Conservation (phyloP, 2,888 invertebrate genomes). For the Bhutanitis thaidina region DNA sequence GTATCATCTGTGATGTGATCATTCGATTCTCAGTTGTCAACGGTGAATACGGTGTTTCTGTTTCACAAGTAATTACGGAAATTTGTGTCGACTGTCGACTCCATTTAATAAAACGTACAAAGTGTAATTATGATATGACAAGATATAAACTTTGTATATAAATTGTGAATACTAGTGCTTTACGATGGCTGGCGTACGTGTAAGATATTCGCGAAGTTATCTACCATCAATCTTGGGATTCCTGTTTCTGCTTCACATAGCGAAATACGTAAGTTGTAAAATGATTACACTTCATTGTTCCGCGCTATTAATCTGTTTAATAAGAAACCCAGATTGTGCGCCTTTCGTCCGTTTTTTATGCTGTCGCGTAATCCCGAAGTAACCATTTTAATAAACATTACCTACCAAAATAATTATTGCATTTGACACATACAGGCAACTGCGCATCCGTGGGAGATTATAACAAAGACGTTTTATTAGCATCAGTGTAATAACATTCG, state of each 20-base stretch:
- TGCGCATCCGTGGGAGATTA: slow-evolving; percentile 25
- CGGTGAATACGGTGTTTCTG: slow-evolving; percentile 21
- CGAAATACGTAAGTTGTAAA: slow-evolving; percentile 55
- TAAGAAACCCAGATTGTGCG: slow-evolving; percentile 9
- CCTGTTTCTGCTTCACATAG: slow-evolving; percentile 49
- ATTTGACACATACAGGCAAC: slow-evolving; percentile 23
- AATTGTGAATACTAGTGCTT: slow-evolving; percentile 42
- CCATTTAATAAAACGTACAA: slow-evolving; percentile 22
- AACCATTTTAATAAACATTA: no score
- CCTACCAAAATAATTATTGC: slow-evolving; percentile 19
- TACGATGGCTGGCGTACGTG: slow-evolving; percentile 50
- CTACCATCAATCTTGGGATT: slow-evolving; percentile 48
- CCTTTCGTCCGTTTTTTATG: background rate
- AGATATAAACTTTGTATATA: slow-evolving; percentile 34
- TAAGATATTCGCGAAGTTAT: slow-evolving; percentile 43
- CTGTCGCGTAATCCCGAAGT: no score
- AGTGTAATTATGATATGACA: slow-evolving; percentile 57
- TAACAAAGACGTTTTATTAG: background rate
- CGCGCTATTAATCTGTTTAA: slow-evolving; percentile 35
- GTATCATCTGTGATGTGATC: background rate
- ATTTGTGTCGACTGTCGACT: slow-evolving; percentile 25
- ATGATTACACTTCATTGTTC: slow-evolving; percentile 40
- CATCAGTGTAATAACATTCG: background rate
- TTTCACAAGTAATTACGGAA: slow-evolving; percentile 21
- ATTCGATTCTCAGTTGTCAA: slow-evolving; percentile 26